phyloP scores from a whole-genome alignment of 2,797 vertebrate genomes.

The Vireo griseus region DNA sequence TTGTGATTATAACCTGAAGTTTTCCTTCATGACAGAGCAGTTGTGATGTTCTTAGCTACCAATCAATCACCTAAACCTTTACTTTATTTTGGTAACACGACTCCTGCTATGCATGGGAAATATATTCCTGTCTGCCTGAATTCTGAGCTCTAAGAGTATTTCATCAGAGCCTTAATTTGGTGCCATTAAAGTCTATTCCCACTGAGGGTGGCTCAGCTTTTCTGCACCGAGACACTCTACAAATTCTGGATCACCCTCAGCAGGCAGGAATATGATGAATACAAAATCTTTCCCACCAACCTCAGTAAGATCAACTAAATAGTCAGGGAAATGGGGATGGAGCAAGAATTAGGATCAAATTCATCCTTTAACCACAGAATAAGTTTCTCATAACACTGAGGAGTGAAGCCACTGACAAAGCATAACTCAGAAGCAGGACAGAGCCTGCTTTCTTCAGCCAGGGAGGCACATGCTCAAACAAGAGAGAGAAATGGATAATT shows the following conservation, averaged over 20 bases:
- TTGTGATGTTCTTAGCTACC: not conserved
- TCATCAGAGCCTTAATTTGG: not conserved
- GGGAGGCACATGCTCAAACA: not conserved
- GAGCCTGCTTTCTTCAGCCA: not conserved
- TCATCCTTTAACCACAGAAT: rapidly evolving
- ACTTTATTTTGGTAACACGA: not conserved
- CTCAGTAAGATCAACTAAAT: not conserved
- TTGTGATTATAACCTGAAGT: not conserved
- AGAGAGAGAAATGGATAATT: not conserved
- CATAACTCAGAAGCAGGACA: not conserved
- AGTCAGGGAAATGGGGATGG: not conserved
- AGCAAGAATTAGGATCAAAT: not conserved
- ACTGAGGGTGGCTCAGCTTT: not conserved
- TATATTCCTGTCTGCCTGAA: not conserved
- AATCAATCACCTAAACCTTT: not conserved
- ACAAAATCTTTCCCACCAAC: not conserved
- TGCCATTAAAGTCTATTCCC: not conserved
- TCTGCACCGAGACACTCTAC: not conserved
- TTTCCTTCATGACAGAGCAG: not conserved
- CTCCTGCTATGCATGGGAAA: not conserved
- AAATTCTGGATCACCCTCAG: not conserved
- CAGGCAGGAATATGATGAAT: not conserved
- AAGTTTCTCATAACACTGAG: not conserved
- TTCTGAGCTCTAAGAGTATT: not conserved
- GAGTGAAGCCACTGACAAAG: not conserved